Conservation (phyloP, 1,140 invertebrate genomes). For the Cherax destructor region DNA sequence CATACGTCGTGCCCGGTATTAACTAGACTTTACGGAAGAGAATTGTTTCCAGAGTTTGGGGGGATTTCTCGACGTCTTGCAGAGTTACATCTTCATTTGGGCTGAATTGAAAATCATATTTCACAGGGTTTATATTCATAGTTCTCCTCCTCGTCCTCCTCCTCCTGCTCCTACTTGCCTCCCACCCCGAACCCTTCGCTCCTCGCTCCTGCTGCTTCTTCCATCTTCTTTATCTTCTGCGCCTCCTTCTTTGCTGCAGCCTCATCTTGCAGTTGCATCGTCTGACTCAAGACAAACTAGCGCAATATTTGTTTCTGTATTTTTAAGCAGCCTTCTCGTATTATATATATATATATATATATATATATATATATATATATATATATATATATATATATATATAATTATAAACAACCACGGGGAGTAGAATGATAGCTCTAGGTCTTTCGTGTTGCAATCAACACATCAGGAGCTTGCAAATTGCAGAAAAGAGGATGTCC, state of each 20-base stretch:
- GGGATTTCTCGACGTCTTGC: conserved; percentile 56
- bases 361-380: not conserved
- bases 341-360: not conserved
- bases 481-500: too few species aligned
- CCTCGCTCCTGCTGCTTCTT: not conserved
- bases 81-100: conserved; percentile 54
- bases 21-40: conserved; percentile 65
- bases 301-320: conserved; percentile 16
- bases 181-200: too few species aligned
- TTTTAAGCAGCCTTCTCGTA: not conserved
- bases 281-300: not conserved
- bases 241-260: not conserved
- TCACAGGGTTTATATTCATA: conserved; percentile 67
- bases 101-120: conserved; percentile 68
- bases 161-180: not conserved
- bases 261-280: not conserved
- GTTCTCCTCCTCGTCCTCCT: conserved; percentile 26
- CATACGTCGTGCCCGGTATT: conserved; percentile 66
- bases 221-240: not conserved
- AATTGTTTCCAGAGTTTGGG: conserved; percentile 66
- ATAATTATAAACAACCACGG: too few species aligned
- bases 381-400: not conserved
- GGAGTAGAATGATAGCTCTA: too few species aligned
- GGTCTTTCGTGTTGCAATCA: too few species aligned
- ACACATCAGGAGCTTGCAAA: too few species aligned